phyloP scores from a whole-genome alignment of 2,888 invertebrate genomes.

The Trissoscelio sp. region DNA sequence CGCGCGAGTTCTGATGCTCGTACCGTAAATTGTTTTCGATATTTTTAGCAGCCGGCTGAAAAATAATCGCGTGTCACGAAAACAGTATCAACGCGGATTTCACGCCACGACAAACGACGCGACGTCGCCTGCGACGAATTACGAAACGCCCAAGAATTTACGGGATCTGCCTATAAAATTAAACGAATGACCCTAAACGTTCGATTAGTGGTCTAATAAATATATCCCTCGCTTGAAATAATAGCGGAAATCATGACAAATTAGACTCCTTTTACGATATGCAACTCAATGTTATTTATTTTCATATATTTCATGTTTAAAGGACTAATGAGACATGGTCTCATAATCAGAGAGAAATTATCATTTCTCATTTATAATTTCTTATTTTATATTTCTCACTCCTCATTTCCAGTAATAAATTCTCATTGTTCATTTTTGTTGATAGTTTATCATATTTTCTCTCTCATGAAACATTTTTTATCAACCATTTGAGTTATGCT shows the following conservation, averaged over 20 bases:
- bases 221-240: conserved; percentile 10
- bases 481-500: no score
- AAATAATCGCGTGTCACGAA: conserved; percentile 62
- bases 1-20: conserved; percentile 20
- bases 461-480: no score
- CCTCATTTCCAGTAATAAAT: no score
- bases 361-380: no score
- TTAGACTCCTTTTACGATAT: no score
- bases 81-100: conserved; percentile 53
- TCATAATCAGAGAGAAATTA: no score
- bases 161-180: conserved; percentile 47
- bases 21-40: conserved; percentile 61
- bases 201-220: conserved; percentile 58
- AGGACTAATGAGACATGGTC: no score
- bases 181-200: conserved; percentile 41
- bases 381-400: no score
- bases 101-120: conserved; percentile 42
- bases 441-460: no score
- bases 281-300: no score
- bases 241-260: conserved; percentile 22
- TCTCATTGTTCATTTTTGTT: no score
- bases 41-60: conserved; percentile 59
- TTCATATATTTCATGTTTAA: no score
- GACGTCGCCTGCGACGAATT: conserved; percentile 41
- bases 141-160: conserved; percentile 30